These are phyloP conservation scores for Acrocera orbiculus DNA, from an alignment of 2,888 invertebrate species.

Conservation along the genomic window DNA sequence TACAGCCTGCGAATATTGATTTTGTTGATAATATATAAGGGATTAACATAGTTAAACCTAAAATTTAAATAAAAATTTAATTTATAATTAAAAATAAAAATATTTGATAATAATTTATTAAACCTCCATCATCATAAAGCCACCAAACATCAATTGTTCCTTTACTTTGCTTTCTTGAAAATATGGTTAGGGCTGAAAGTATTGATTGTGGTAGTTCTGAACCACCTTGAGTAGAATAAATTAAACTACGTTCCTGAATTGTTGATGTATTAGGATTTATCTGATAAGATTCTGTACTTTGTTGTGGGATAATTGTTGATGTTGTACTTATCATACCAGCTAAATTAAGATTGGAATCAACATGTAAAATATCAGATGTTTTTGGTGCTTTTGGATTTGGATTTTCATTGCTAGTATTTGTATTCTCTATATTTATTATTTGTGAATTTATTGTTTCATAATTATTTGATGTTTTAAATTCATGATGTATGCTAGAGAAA, in stretches of 20 bases:
- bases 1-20: constrained; percentile 58
- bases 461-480: constrained; percentile 14
- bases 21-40: constrained; percentile 73
- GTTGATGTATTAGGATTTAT: background rate
- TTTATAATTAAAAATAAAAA: background rate
- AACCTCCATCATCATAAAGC: constrained; percentile 84
- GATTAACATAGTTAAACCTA: constrained; percentile 54
- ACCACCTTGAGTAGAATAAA: constrained; percentile 40
- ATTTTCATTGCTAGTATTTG: background rate
- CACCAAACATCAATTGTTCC: constrained; percentile 91
- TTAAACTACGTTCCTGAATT: constrained; percentile 26
- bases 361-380: constrained; percentile 37
- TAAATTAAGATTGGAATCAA: constrained; percentile 54
- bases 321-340: constrained; percentile 31
- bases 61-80: background rate
- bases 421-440: constrained; percentile 1
- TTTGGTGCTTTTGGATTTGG: constrained; percentile 17
- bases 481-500: constrained; percentile 37
- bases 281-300: constrained; percentile 18
- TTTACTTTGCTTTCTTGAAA: constrained; percentile 57
- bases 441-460: background rate
- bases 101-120: background rate
- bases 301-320: constrained; percentile 24
- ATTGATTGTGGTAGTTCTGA: constrained; percentile 45
- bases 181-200: constrained; percentile 51